phyloP scores from a whole-genome alignment of 2,113 vertebrate species.

The Hemiprocne comata region DNA sequence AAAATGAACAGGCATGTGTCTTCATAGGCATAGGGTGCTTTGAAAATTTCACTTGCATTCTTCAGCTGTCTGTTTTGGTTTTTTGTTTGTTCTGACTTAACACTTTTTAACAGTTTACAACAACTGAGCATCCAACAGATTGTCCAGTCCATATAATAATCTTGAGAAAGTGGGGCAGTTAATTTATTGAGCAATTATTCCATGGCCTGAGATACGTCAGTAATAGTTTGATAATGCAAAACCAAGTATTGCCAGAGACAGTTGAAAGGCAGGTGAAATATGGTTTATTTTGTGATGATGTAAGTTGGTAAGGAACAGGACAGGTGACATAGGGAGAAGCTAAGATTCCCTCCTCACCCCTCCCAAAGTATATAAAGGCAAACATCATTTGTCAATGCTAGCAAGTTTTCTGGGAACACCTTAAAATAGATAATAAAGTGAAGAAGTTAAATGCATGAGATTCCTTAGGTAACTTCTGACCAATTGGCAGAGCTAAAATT shows the following conservation, averaged over 20 bases:
- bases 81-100: neutral
- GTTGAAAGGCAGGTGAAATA: neutral
- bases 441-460: neutral
- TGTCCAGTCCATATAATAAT: neutral
- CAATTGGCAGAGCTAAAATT: neutral
- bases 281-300: neutral
- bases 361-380: neutral
- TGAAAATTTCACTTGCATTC: neutral
- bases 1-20: neutral
- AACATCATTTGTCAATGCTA: neutral
- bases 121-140: neutral
- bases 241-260: neutral
- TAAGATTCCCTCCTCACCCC: neutral
- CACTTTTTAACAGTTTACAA: neutral
- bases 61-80: fast-evolving
- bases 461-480: neutral
- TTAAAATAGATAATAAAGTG: neutral
- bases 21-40: neutral
- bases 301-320: neutral
- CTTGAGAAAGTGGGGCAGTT: neutral
- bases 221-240: neutral
- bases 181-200: neutral
- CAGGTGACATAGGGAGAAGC: neutral
- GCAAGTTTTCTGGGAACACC: neutral
- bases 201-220: neutral